phyloP scores from a whole-genome alignment of 1,140 invertebrate genomes.

The Hycleus phaleratus region DNA sequence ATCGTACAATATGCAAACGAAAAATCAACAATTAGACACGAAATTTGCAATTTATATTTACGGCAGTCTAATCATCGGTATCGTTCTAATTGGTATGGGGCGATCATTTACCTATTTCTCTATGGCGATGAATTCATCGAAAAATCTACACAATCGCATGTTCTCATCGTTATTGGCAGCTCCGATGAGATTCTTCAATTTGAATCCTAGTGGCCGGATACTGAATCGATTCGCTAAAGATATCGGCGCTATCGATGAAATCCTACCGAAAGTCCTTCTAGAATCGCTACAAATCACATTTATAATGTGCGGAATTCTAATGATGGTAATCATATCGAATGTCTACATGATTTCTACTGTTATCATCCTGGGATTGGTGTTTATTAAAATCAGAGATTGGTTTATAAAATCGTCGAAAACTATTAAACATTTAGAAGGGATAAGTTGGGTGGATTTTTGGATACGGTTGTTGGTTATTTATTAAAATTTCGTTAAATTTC shows the following conservation, averaged over 20 bases:
- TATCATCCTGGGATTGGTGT: slow-evolving; percentile 44
- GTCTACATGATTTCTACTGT: slow-evolving; percentile 58
- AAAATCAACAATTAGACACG: neutral
- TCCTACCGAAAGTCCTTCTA: slow-evolving; percentile 64
- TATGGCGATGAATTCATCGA: slow-evolving; percentile 52
- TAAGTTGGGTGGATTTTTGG: slow-evolving; percentile 33
- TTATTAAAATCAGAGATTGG: slow-evolving; percentile 45
- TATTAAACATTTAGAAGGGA: slow-evolving; percentile 46
- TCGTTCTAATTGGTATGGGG: slow-evolving; percentile 36
- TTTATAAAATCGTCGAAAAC: slow-evolving; percentile 55
- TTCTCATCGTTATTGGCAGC: slow-evolving; percentile 71
- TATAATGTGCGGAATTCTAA: slow-evolving; percentile 52
- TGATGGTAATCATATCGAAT: slow-evolving; percentile 63
- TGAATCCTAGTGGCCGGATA: slow-evolving; percentile 69
- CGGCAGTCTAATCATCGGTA: slow-evolving; percentile 8
- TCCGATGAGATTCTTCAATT: slow-evolving; percentile 83
- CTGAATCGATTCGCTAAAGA: slow-evolving; percentile 69
- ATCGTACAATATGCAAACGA: neutral
- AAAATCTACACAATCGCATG: slow-evolving; percentile 69
- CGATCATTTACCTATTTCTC: slow-evolving; percentile 47
- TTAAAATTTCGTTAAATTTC: slow-evolving; percentile 3
- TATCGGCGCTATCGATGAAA: slow-evolving; percentile 73
- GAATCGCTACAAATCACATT: slow-evolving; percentile 51
- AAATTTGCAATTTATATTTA: neutral
- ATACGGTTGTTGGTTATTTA: neutral